Base-by-base conservation (phyloP, 2,888 invertebrate species). In the Apocheima hispidaria region DNA sequence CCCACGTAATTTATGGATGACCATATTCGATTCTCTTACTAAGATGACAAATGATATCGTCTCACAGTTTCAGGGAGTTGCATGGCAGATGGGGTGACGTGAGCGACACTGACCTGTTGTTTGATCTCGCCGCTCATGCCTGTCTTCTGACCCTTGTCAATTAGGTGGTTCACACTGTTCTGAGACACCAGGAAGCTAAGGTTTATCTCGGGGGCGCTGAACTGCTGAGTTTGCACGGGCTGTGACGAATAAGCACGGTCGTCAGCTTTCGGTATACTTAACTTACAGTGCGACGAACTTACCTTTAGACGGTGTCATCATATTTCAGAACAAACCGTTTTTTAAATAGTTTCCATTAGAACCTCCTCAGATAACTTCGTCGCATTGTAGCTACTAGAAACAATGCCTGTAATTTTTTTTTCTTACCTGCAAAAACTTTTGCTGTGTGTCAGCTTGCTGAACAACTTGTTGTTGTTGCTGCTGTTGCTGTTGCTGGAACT, bases 151-250 rank as follows among this genome's bases (percentile, higher is more conserved):
- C 82, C 88, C 78, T 90, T 90, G 69, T 91, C 91, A 57, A 88
- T 88, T 14, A 90, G 79, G 55, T 89, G 74, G 76, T 90, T 88
- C 53, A 88, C 86, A 86, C 87, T 88, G 76, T 80, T 86, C 68
- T 87, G 88, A 18, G 38, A 83, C 23, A 88, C 81, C 69, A 91
- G 71, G 72, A 90, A 91, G 68, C 88, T 91, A 20, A 91, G 81
- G 73, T 90, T 91, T 67, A 91, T 88, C 71, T 92, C 92, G 6
- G 0, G 90, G 1, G 91, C 88, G 81, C 89, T 90, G 76, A 90
- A 90, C 72, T 91, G 90, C 62, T 88, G 87, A 2, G 86, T 87
- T 44, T 87, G 87, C 41, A 88, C 82, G 4, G 87, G 83, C 72
- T 74, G 58, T 21, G 52, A 59, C 38, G 44, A 49, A 50, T 44